Conservation (phyloP, 2,113 vertebrate species). For the Boleophthalmus pectinirostris region DNA sequence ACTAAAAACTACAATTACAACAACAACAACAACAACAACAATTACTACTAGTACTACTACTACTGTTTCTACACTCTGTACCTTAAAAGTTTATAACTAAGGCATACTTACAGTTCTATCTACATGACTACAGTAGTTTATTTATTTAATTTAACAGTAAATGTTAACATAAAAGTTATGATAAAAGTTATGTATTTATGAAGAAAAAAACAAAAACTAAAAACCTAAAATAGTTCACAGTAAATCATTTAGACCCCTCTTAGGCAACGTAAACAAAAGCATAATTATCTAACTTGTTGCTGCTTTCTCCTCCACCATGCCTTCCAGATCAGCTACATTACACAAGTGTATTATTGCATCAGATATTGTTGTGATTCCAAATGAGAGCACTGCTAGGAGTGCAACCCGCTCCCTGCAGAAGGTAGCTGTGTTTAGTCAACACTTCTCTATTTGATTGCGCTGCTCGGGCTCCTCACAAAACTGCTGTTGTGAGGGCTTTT, state of each 20-base stretch:
- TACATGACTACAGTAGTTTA: too few relatives aligned
- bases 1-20: too few relatives aligned
- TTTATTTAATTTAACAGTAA: too few relatives aligned
- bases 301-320: slow-evolving; percentile 7
- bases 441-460: slow-evolving; percentile 32
- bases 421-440: slow-evolving; percentile 54
- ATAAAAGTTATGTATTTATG: too few relatives aligned
- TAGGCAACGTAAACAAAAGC: not conserved
- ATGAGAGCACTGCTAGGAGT: slow-evolving; percentile 9
- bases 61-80: too few relatives aligned
- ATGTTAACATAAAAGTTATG: too few relatives aligned
- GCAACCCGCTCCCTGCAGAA: slow-evolving; percentile 34
- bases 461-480: slow-evolving; percentile 32
- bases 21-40: too few relatives aligned
- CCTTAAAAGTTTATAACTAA: too few relatives aligned
- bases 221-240: too few relatives aligned
- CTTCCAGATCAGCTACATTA: slow-evolving; percentile 20
- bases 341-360: slow-evolving; percentile 29
- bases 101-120: too few relatives aligned
- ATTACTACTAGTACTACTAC: too few relatives aligned
- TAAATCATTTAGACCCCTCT: not conserved
- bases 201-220: too few relatives aligned
- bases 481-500: slow-evolving; percentile 27
- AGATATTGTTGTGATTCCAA: slow-evolving; percentile 29
- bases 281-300: not conserved